phyloP scores from a whole-genome alignment of 2,113 vertebrate genomes.

The Actinemys pallida region DNA sequence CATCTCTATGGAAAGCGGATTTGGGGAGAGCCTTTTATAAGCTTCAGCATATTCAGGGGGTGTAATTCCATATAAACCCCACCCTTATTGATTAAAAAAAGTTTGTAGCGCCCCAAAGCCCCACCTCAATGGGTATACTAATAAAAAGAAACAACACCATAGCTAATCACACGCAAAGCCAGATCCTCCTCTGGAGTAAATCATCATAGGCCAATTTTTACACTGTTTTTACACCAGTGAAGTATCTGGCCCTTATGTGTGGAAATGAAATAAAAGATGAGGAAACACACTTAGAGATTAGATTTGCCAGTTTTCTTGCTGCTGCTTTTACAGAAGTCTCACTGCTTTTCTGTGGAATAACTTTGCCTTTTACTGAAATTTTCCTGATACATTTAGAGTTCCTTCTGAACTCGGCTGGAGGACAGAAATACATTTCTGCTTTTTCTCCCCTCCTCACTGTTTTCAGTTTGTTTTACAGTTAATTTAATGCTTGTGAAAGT shows the following conservation, averaged over 20 bases:
- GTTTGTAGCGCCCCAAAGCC: slow-evolving; percentile 22
- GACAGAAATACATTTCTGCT: not conserved
- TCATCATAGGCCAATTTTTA: slow-evolving; percentile 50
- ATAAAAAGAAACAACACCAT: slow-evolving; percentile 59
- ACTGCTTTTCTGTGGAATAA: not conserved
- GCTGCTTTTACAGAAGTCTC: not conserved
- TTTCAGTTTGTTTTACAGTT: not conserved
- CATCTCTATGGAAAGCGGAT: slow-evolving; percentile 10
- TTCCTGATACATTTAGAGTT: not conserved
- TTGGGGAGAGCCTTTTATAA: slow-evolving; percentile 16
- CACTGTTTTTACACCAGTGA: slow-evolving; percentile 62
- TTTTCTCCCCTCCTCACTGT: not conserved
- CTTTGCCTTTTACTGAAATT: not conserved
- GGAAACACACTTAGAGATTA: slow-evolving; percentile 18
- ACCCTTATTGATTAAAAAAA: slow-evolving; percentile 41
- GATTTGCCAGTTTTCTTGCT: not conserved
- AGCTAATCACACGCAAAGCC: slow-evolving; percentile 46
- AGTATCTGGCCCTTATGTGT: slow-evolving; percentile 26
- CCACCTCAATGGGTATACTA: slow-evolving; percentile 54
- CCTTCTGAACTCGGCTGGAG: not conserved
- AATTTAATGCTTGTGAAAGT: slow-evolving; percentile 5
- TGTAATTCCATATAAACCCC: slow-evolving; percentile 26
- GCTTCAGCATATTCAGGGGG: not conserved
- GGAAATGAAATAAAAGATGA: not conserved
- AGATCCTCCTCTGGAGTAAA: slow-evolving; percentile 42